Evolutionary conservation across 2,113 vertebrate genomes (phyloP).

Genomic region (Corythornis cristatus): DNA sequence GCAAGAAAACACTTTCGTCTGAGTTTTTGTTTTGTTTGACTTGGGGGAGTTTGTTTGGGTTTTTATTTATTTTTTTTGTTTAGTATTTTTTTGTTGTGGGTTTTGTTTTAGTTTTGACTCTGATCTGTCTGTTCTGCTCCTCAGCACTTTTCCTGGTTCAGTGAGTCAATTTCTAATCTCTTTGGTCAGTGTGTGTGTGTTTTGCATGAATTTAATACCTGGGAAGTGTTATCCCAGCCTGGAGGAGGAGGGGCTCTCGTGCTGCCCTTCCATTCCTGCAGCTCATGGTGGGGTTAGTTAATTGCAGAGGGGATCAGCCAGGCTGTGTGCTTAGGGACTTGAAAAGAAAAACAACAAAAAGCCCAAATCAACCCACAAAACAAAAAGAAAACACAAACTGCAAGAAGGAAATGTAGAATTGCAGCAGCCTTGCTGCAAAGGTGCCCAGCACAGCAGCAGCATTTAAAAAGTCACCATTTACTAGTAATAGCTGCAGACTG

Average conservation of each 20-base stretch:
- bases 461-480: not conserved
- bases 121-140: not conserved
- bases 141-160: conserved; percentile 45
- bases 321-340: not conserved
- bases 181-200: not conserved
- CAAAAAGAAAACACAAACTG: not conserved
- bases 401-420: not conserved
- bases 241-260: not conserved
- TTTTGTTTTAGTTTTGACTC: not conserved
- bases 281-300: not conserved
- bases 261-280: not conserved
- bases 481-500: not conserved
- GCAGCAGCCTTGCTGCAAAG: not conserved
- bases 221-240: conserved; percentile 3
- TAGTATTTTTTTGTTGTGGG: not conserved
- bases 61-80: too few relatives aligned
- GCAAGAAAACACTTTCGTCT: not conserved
- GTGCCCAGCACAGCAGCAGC: not conserved
- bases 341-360: not conserved
- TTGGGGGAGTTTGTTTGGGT: too few relatives aligned
- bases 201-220: conserved; percentile 50
- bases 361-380: not conserved
- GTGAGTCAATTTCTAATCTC: conserved; percentile 39
- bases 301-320: not conserved
- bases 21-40: not conserved